phyloP scores from a whole-genome alignment of 2,888 invertebrate species.

The Spodoptera littoralis region DNA sequence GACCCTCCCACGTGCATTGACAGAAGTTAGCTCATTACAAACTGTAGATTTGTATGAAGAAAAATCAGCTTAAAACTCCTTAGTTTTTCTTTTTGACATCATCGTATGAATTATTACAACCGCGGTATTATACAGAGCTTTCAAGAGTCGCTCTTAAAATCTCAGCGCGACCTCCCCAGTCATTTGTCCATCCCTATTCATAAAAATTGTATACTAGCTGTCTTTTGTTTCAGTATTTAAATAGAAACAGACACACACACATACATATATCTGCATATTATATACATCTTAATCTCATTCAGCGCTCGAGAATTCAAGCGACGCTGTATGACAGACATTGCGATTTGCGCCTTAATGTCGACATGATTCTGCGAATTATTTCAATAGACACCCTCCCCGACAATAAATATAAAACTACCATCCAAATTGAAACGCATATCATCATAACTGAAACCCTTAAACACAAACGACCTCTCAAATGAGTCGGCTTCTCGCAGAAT shows the following conservation, averaged over 20 bases:
- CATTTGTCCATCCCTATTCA: no score
- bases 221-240: constrained; percentile 3
- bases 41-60: no score
- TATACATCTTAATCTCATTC: constrained; percentile 22
- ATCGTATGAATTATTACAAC: no score
- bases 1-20: no score
- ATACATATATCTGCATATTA: background rate
- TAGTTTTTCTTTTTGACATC: no score
- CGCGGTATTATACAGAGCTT: no score
- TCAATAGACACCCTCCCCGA: constrained; percentile 55
- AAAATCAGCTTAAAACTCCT: no score
- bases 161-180: no score
- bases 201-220: no score
- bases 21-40: no score
- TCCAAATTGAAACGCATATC: constrained; percentile 47
- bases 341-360: constrained; percentile 50
- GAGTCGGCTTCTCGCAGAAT: constrained; percentile 60
- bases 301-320: constrained; percentile 29
- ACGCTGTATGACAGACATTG: constrained; percentile 36
- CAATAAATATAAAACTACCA: constrained; percentile 60
- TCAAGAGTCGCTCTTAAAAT: no score
- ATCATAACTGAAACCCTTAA: constrained; percentile 20
- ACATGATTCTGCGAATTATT: constrained; percentile 62
- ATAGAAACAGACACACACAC: background rate
- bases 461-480: constrained; percentile 43